Base-by-base conservation (phyloP, 2,797 vertebrate genomes). In the Morus bassanus region DNA sequence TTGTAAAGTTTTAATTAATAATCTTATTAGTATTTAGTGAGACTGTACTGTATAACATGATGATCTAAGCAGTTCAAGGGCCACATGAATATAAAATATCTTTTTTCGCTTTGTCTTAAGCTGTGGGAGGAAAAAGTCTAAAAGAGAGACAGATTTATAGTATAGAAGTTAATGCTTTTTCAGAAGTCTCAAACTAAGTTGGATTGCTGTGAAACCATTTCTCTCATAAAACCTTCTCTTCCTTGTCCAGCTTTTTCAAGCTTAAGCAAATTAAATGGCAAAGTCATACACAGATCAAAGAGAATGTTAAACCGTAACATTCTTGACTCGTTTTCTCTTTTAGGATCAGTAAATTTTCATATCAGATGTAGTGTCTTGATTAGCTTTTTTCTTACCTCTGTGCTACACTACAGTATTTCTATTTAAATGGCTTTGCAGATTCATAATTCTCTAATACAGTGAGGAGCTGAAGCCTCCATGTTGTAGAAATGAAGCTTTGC, bases 241-340 rank as follows among this genome's bases (percentile, higher is more conserved):
- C 70, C 85, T 91, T 89, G 92, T 82, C 95, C 72, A 93, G 72
- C 50, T 93, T 88, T 93, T 92, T 73, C 72, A 93, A 86, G 51
- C 46, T 93, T 94, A 90, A 96, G 56, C 78, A 93, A 96, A 97
- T 96, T 94, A 93, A 95, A 95, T 13, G 24, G 51, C 3, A 18
- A 77, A 94, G 46, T 91, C 75, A 79, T 43, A 43, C 39, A 41
- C 33, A 89, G 87, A 96, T 89, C 69, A 89, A 93, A 96, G 70
- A 87, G 79, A 93, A 96, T 91, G 46, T 69, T 90, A 81, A 91
- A 94, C 73, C 1, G 3, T 45, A 85, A 80, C 45, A 89, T 94
- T 92, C 70, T 93, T 82, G 53, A 45, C 54, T 93, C 10, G 2
- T 33, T 85, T 88, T 72, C 48, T 69, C n/a, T 63, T 83, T 74